Base-by-base conservation (phyloP, 2,797 vertebrate genomes). In the Spondyliosoma cantharus region DNA sequence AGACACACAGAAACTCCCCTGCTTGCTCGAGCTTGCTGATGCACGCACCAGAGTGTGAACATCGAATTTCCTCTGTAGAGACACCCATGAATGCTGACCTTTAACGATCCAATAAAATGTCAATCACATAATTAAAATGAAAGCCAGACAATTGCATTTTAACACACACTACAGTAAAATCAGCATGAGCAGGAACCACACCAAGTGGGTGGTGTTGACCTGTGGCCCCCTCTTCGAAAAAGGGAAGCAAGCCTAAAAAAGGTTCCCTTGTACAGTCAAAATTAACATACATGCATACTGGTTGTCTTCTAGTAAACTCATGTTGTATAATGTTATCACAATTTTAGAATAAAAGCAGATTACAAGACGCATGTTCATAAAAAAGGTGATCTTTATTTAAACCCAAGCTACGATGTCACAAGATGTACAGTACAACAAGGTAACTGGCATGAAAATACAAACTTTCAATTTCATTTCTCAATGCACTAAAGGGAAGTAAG, bases 381-480 rank as follows among this genome's bases (percentile, higher is more conserved):
- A 93, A 94, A 84, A 57, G 5, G 76, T 80, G 57, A 90, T 89
- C 90, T 96, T 96, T 96, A 96, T 96, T 96, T 91, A 86, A 93
- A 93, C 84, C 89, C 88, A 90, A 82, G 87, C 76, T 90, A 93
- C 85, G 85, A 69, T 86, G 90, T 91, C 80, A 91, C 85, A 89
- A 53, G 78, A 83, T 78, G 82, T 83, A 87, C 87, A 91, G 80
- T 78, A 89, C 65, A 92, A 84, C 81, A 89, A 62, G 72, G 83
- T 78, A 88, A 84, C 78, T 78, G 82, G 76, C 85, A 87, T 80
- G 89, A 71, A 88, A 87, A 81, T 76, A 71, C 74, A 83, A 37
- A 84, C 71, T 84, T 88, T 87, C 66, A 88, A 58, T 90, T 89
- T 86, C 53, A 90, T 69, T 87, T 90, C 57, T 84, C 66, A 59